Conservation (phyloP, 2,797 vertebrate genomes). For the Cirrhinus molitorella region DNA sequence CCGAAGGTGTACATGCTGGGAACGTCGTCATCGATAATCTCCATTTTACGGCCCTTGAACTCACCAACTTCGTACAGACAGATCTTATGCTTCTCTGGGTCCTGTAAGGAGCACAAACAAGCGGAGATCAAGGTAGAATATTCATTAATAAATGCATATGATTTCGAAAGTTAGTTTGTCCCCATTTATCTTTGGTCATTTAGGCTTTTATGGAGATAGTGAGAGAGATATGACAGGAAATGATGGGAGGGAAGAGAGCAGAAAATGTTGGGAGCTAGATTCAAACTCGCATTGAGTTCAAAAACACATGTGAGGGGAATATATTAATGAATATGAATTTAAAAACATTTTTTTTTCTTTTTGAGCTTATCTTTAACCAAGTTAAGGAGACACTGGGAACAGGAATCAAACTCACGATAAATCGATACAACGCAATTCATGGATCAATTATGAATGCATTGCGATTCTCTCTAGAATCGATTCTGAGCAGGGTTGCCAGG, state of each 20-base stretch:
- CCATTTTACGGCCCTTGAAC: constrained; percentile 71
- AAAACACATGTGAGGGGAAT: neutral
- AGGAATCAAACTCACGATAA: neutral
- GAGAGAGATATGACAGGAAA: neutral
- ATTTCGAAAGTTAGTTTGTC: neutral
- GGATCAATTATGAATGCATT: no score
- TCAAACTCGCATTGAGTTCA: neutral
- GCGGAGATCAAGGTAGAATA: neutral
- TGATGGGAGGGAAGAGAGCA: neutral
- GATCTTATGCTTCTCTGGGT: constrained; percentile 81
- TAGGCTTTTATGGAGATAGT: neutral
- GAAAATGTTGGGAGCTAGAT: neutral
- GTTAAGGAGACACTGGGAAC: neutral
- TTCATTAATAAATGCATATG: neutral
- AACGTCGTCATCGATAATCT: constrained; percentile 71
- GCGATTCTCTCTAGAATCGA: no score
- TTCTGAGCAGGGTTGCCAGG: no score
- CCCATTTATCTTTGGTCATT: neutral
- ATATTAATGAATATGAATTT: neutral
- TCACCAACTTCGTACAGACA: constrained; percentile 72
- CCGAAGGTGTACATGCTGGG: constrained; percentile 69
- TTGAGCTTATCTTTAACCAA: neutral
- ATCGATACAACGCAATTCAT: no score
- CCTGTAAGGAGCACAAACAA: constrained; percentile 59
- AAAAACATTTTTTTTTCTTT: neutral